These are phyloP conservation scores for Puffinus mauretanicus DNA, from an alignment of 2,113 vertebrate genomes.

Conservation along the genomic window DNA sequence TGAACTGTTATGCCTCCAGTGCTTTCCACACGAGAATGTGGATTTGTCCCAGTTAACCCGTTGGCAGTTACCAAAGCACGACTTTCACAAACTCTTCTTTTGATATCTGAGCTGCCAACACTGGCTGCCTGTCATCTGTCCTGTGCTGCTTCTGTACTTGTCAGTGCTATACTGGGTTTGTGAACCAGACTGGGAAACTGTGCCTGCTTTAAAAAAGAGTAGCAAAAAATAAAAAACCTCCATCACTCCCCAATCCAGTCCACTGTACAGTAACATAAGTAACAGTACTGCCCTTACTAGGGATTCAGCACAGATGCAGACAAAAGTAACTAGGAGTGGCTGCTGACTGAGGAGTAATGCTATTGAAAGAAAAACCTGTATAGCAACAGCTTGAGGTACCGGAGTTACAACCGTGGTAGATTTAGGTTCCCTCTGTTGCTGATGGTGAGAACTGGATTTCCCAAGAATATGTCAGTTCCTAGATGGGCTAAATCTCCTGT, in stretches of 20 bases:
- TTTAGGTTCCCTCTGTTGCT: background rate
- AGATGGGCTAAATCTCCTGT: background rate
- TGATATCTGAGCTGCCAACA: background rate
- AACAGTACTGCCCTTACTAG: background rate
- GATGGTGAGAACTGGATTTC: background rate
- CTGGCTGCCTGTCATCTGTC: background rate
- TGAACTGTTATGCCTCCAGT: background rate
- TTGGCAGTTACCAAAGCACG: background rate
- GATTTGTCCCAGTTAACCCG: background rate
- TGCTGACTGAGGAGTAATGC: background rate
- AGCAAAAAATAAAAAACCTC: background rate
- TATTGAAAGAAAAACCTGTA: background rate
- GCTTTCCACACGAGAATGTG: background rate
- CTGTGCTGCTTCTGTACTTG: background rate
- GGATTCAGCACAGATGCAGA: background rate
- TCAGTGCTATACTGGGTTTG: background rate
- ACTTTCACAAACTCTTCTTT: background rate
- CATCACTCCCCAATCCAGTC: background rate
- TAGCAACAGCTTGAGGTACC: background rate
- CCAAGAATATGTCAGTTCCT: background rate
- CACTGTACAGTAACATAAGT: background rate
- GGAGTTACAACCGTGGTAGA: accelerated
- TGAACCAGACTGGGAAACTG: background rate
- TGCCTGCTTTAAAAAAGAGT: background rate
- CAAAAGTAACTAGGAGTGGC: background rate